Conservation (phyloP, 2,797 vertebrate species). For the Anguilla megastoma region DNA sequence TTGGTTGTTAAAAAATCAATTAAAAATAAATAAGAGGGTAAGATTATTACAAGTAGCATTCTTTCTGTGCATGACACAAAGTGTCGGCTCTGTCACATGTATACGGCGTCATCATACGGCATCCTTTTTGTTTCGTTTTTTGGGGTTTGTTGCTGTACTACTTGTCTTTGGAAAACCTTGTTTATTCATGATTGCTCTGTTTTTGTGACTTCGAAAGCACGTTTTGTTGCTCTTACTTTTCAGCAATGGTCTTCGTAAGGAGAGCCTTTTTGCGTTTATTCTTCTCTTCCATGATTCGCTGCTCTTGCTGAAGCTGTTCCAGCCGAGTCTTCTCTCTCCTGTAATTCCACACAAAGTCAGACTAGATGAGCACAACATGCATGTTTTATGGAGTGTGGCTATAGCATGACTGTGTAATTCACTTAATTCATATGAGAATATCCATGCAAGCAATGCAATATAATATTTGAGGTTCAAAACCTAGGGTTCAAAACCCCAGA, state of each 20-base stretch:
- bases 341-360: slow-evolving; percentile 11
- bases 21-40: not conserved
- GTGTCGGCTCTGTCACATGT: not conserved
- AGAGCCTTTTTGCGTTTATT: slow-evolving; percentile 93
- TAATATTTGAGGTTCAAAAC: not conserved
- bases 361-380: not conserved
- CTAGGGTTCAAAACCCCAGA: too few species aligned
- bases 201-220: not conserved
- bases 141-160: not conserved
- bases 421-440: not conserved
- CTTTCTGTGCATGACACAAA: not conserved
- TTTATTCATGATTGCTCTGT: not conserved
- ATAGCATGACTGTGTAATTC: not conserved
- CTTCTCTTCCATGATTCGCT: slow-evolving; percentile 88
- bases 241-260: slow-evolving; percentile 88
- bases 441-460: not conserved
- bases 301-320: slow-evolving; percentile 87
- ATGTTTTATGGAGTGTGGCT: not conserved
- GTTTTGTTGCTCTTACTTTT: slow-evolving; percentile 76
- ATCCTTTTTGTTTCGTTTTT: not conserved
- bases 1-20: not conserved
- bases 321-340: slow-evolving; percentile 87
- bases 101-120: not conserved
- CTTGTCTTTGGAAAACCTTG: not conserved
- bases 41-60: not conserved